Base-by-base conservation (phyloP, 2,113 vertebrate species). In the human region DNA sequence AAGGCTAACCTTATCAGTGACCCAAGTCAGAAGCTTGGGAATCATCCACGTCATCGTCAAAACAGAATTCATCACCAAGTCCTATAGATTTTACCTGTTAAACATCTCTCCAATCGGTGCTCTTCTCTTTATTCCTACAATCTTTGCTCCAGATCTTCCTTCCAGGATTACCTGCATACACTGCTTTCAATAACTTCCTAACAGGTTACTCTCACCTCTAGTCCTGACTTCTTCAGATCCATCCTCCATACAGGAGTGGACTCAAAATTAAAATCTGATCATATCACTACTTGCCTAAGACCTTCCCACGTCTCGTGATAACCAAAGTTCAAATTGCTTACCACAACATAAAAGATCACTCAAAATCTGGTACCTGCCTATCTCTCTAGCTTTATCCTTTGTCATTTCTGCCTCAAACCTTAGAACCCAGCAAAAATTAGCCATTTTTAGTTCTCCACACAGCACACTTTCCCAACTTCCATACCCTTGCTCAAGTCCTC, bases 301-400 rank as follows among this genome's bases (percentile, higher is more conserved):
- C 23, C 18, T 61, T 90, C 27, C 61, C 61, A n/a, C 43, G 50
- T 64, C 59, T 94, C 75, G 32, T n/a, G 61, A 52, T 45, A 90
- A 86, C 50, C 84, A 40, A 73, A 96, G n/a, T 73, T 86, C 52
- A 85, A 76, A 93, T 43, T 93, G 48, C 35, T 84, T 78, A 78
- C 25, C 50, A 27, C 52, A 93, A 14, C 48, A 68, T 72, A 43
- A 43, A 80, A 85, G n/a, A 86, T 80, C 43, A n/a, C n/a, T 85
- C 72, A 93, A 90, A 90, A 73, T 86, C 61, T 79, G 57, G 57
- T 38, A 25, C 16, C 57, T 81, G 23, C n/a, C 64, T 18, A 20
- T 40, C 50, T 78, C 4, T 79, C 52, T 59, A 52, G 35, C 80
- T 72, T 52, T 30, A 61, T 35, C 50, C 35, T 93, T 84, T 80